Evolutionary conservation across 2,888 invertebrate species (phyloP).

Genomic region (Tipula unca): DNA sequence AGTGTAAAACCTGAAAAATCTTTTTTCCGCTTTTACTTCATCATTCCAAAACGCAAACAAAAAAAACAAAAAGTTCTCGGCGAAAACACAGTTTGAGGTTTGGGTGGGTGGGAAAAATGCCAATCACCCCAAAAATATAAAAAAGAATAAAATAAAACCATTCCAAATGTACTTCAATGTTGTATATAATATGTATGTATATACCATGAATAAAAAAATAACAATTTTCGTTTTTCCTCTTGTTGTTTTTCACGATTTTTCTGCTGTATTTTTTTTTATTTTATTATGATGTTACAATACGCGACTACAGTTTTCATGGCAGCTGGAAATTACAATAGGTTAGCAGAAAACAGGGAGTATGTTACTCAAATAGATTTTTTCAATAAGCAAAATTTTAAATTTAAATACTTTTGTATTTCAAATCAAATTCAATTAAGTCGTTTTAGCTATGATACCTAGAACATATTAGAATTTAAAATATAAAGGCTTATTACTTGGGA

Average conservation of each 20-base stretch:
- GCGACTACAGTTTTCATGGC: not conserved
- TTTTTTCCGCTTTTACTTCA: slow-evolving; percentile 14
- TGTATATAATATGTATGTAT: not conserved
- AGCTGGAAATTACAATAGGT: not conserved
- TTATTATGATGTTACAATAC: not conserved
- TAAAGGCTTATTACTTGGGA: no score
- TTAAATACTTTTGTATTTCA: no score
- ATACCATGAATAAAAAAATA: not conserved
- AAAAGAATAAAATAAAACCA: not conserved
- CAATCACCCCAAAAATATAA: not conserved
- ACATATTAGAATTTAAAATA: no score
- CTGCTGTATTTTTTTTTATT: not conserved
- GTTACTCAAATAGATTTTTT: no score
- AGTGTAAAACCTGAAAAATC: slow-evolving; percentile 14
- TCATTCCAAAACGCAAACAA: not conserved
- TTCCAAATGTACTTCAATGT: not conserved
- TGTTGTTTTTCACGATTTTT: not conserved
- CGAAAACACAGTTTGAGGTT: not conserved
- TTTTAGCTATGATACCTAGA: no score
- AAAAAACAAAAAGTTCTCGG: not conserved
- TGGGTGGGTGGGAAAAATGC: not conserved
- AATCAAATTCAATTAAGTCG: no score
- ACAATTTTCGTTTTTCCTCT: slow-evolving; percentile 4
- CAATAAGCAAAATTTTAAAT: no score
- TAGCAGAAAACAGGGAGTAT: not conserved